A percentile compares a stretch with the other conserved stretches of the same genome.
These are phyloP conservation scores for Myotis vivesi DNA, from an alignment of 2,797 vertebrate species.

Conservation along the genomic window DNA sequence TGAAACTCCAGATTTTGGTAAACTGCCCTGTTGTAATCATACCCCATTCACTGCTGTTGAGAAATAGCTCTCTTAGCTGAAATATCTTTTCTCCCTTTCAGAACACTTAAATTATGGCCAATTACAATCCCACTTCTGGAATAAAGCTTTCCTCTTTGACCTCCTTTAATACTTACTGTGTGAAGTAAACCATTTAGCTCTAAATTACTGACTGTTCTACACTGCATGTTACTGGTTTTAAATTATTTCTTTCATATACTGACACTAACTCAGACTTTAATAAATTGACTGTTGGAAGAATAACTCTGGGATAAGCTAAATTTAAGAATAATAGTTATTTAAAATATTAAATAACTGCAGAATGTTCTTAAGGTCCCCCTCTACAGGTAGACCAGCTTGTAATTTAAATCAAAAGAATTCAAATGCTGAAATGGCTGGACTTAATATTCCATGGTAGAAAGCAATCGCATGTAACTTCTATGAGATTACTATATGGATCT, in stretches of 20 bases:
- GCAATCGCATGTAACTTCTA: background rate
- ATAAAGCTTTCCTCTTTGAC: background rate
- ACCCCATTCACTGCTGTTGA: background rate
- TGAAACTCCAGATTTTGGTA: background rate
- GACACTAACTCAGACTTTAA: background rate
- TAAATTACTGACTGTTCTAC: background rate
- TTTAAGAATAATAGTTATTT: background rate
- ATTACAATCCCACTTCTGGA: background rate
- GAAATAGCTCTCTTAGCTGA: background rate
- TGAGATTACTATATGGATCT: background rate
- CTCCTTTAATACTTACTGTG: background rate
- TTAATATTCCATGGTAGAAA: background rate
- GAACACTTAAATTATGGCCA: background rate
- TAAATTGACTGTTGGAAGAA: background rate
- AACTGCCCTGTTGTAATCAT: background rate
- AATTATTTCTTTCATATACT: background rate
- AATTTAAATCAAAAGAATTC: background rate
- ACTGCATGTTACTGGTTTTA: background rate
- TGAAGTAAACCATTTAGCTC: background rate
- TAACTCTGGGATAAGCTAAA: slow-evolving; percentile 11
- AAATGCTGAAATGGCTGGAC: rapidly evolving
- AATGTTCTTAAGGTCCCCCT: background rate
- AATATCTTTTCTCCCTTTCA: background rate
- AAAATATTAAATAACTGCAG: background rate
- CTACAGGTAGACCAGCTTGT: background rate